Evolutionary conservation across 2,888 invertebrate species (phyloP).

Genomic region (Coelopa pilipes): DNA sequence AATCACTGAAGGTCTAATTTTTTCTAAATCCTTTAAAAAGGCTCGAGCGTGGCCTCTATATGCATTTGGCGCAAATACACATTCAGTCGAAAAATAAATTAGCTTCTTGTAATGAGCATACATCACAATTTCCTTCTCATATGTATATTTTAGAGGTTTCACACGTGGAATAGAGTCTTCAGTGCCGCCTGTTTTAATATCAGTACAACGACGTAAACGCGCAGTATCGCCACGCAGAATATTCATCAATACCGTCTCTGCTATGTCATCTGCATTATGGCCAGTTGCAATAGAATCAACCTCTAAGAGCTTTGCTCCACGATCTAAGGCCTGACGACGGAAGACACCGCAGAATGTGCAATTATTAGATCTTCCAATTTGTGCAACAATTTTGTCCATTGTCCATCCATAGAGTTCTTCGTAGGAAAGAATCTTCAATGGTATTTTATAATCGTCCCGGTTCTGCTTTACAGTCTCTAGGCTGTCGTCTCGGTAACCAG

Average conservation of each 20-base stretch:
- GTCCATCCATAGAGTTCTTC: conserved; percentile 99
- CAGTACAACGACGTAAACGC: conserved; percentile 89
- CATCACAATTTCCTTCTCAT: conserved; percentile 99
- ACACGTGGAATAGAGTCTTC: conserved; percentile 89
- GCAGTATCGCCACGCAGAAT: conserved; percentile 96
- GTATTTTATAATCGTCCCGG: conserved; percentile 91
- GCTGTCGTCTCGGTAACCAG: conserved; percentile 95
- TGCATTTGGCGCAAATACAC: conserved; percentile 98
- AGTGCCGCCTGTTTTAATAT: conserved; percentile 80
- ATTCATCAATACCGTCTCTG: conserved; percentile 99
- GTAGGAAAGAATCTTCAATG: conserved; percentile 94
- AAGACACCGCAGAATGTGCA: conserved; percentile 98
- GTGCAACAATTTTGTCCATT: conserved; percentile 96
- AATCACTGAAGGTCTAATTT: conserved; percentile 89
- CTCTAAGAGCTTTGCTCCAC: conserved; percentile 88
- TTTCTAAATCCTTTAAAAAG: conserved; percentile 94
- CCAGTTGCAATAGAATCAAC: conserved; percentile 97
- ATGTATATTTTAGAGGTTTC: conserved; percentile 96
- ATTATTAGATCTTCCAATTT: conserved; percentile 90
- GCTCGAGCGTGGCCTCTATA: conserved; percentile 93
- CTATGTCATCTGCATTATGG: conserved; percentile 97
- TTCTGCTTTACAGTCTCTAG: conserved; percentile 96
- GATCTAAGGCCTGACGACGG: conserved; percentile 92
- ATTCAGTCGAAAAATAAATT: conserved; percentile 98
- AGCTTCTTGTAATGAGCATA: conserved; percentile 97